These are phyloP conservation scores for Anguilla anguilla DNA, from an alignment of 2,797 vertebrate genomes.

Conservation along the genomic window DNA sequence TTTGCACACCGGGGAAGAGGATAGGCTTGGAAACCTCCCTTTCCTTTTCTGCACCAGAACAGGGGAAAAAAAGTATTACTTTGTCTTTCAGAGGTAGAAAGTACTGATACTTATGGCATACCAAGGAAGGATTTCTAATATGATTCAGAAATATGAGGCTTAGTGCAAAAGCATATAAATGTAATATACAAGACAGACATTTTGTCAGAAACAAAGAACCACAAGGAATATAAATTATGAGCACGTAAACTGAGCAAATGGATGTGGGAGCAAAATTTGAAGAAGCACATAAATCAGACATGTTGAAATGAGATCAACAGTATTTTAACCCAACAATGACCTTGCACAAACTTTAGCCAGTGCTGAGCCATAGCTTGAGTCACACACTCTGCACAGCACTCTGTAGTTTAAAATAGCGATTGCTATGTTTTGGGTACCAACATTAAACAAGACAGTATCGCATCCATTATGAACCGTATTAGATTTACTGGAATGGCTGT, in stretches of 20 bases:
- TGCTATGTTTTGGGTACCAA: neutral
- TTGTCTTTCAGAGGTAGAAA: neutral
- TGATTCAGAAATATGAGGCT: neutral
- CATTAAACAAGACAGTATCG: neutral
- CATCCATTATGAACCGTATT: neutral
- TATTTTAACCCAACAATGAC: neutral
- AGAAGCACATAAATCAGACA: neutral
- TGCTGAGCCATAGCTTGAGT: neutral
- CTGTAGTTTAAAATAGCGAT: neutral
- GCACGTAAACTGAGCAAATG: neutral
- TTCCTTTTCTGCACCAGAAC: neutral
- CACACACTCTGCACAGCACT: neutral
- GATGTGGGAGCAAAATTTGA: neutral
- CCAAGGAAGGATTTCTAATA: neutral
- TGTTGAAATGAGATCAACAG: neutral
- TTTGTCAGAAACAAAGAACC: neutral
- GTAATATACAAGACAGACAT: neutral
- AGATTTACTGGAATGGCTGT: neutral
- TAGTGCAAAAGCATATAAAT: neutral
- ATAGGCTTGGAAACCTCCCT: neutral
- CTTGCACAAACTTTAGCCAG: slow-evolving; percentile 2
- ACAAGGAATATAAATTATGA: neutral
- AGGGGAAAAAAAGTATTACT: neutral
- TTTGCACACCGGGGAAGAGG: neutral
- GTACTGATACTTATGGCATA: neutral